Evolutionary conservation across 2,797 vertebrate genomes (phyloP).

Genomic region (Propithecus deckenii): DNA sequence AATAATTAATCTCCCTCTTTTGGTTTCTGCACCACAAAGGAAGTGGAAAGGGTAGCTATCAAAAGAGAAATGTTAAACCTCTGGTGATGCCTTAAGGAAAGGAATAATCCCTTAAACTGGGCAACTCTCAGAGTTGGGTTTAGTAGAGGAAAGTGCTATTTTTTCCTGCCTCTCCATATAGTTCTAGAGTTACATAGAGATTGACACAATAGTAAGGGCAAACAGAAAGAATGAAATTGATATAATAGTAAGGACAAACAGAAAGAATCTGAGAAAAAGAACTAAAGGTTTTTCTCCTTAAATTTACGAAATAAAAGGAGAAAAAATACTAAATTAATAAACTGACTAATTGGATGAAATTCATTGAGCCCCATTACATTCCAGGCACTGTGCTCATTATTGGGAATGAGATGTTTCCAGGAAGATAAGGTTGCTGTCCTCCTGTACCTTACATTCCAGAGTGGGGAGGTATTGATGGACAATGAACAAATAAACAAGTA

Average conservation of each 20-base stretch:
- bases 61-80: neutral
- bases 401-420: neutral
- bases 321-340: neutral
- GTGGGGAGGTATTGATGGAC: neutral
- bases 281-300: neutral
- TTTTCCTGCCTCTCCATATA: neutral
- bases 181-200: neutral
- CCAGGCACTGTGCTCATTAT: neutral
- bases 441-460: neutral
- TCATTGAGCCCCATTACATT: neutral
- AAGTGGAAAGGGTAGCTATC: neutral
- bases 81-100: neutral
- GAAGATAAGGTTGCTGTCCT: neutral
- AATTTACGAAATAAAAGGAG: neutral
- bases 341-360: neutral
- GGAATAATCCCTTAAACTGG: neutral
- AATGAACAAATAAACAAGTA: neutral
- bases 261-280: neutral
- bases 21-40: neutral
- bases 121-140: neutral
- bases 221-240: neutral
- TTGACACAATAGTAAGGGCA: neutral
- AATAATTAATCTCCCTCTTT: constrained; percentile 17
- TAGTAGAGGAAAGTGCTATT: neutral
- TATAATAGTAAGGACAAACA: neutral